phyloP scores from a whole-genome alignment of 2,888 invertebrate genomes.

The Neoaliturus tenellus region DNA sequence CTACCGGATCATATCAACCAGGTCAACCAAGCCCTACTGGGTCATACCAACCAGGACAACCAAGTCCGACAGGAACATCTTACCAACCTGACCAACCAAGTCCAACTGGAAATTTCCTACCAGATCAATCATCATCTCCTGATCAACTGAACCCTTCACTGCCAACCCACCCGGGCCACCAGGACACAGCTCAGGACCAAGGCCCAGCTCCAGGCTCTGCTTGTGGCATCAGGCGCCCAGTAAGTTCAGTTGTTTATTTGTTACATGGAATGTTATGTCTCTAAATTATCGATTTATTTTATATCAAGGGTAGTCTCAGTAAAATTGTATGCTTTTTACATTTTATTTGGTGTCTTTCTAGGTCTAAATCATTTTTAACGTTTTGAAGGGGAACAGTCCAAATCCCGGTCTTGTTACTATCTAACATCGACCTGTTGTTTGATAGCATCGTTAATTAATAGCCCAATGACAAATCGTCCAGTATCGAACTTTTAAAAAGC shows the following conservation, averaged over 20 bases:
- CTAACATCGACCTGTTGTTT: too few relatives aligned
- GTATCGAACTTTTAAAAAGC: too few relatives aligned
- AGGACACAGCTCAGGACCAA: slow-evolving; percentile 68
- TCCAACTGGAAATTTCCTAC: neutral
- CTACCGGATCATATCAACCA: slow-evolving; percentile 10
- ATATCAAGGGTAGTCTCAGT: too few relatives aligned
- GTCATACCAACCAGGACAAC: slow-evolving; percentile 23
- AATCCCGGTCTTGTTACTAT: too few relatives aligned
- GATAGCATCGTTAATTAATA: too few relatives aligned
- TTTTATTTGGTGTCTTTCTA: too few relatives aligned
- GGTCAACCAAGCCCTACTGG: slow-evolving; percentile 1
- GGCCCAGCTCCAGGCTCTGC: slow-evolving; percentile 64
- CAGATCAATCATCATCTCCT: slow-evolving; percentile 19
- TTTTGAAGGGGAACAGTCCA: too few relatives aligned
- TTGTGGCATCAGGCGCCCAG: slow-evolving; percentile 55
- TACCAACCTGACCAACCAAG: slow-evolving; percentile 59
- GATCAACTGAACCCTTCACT: slow-evolving; percentile 66
- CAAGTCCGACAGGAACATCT: neutral
- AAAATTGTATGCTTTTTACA: too few relatives aligned
- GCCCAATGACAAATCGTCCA: too few relatives aligned
- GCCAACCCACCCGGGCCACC: slow-evolving; percentile 73
- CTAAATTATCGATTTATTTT: too few relatives aligned
- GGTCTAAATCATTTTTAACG: too few relatives aligned
- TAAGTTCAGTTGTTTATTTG: slow-evolving; percentile 5
- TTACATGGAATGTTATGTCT: too few relatives aligned